These are phyloP conservation scores for Perizoma flavofasciatum DNA, from an alignment of 2,888 invertebrate species.

Conservation along the genomic window DNA sequence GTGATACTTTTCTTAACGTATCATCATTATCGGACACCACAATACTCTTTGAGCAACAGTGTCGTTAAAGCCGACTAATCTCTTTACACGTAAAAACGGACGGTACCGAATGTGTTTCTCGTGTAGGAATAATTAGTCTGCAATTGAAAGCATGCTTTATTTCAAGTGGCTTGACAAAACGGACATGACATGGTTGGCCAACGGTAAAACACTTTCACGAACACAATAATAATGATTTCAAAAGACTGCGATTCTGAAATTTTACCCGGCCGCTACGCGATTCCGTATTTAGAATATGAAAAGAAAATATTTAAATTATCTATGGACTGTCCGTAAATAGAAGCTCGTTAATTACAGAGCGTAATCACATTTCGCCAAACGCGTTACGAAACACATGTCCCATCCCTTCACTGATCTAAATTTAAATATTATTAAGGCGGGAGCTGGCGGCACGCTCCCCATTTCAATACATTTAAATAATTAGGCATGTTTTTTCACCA, in stretches of 20 bases:
- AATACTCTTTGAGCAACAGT: constrained; percentile 70
- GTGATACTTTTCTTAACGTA: constrained; percentile 78
- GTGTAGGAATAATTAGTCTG: constrained; percentile 83
- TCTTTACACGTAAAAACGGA: constrained; percentile 80
- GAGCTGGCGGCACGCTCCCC: constrained; percentile 71
- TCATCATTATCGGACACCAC: constrained; percentile 78
- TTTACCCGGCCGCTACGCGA: constrained; percentile 41
- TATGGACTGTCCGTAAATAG: constrained; percentile 68
- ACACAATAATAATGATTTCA: constrained; percentile 72
- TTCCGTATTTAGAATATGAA: constrained; percentile 58
- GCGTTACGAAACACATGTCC: constrained; percentile 82
- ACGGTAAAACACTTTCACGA: constrained; percentile 81
- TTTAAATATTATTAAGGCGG: constrained; percentile 80
- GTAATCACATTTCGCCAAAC: constrained; percentile 84
- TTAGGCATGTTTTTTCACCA: constrained; percentile 54
- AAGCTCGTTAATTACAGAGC: constrained; percentile 78
- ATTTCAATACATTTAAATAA: constrained; percentile 70
- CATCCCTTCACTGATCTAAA: constrained; percentile 83
- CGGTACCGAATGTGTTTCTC: constrained; percentile 79
- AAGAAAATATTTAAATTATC: constrained; percentile 64
- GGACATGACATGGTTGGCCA: constrained; percentile 78
- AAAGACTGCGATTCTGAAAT: constrained; percentile 68
- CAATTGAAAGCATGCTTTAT: constrained; percentile 83
- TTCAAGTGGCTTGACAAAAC: constrained; percentile 76
- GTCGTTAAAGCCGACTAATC: constrained; percentile 81